Conservation (phyloP, 2,888 invertebrate species). For the Cotesia congregata region DNA sequence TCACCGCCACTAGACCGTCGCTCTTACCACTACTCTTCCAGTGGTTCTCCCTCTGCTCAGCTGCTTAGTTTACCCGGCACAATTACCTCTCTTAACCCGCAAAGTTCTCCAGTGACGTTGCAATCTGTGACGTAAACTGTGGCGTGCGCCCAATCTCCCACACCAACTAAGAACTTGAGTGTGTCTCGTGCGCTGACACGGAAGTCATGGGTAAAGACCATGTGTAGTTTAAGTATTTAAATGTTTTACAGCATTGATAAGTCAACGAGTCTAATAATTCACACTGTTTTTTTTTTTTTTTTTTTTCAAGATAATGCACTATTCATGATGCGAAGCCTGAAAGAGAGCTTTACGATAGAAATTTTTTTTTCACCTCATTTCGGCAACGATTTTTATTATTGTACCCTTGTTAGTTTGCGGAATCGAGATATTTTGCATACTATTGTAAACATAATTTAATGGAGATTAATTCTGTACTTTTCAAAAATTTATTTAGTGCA, state of each 20-base stretch:
- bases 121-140: slow-evolving; percentile 62
- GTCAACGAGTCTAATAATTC: not conserved
- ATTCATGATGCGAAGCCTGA: too few relatives aligned
- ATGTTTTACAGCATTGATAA: slow-evolving; percentile 4
- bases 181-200: slow-evolving; percentile 33
- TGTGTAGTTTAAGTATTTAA: not conserved
- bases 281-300: not conserved
- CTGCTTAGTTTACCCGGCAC: slow-evolving; percentile 23
- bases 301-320: not conserved
- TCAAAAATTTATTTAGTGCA: too few relatives aligned
- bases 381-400: too few relatives aligned
- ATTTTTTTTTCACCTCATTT: too few relatives aligned
- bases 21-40: slow-evolving; percentile 55
- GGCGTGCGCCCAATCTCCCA: slow-evolving; percentile 56
- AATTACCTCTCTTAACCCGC: slow-evolving; percentile 47
- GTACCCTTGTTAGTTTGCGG: too few relatives aligned
- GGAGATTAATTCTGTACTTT: too few relatives aligned
- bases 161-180: slow-evolving; percentile 44
- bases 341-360: too few relatives aligned
- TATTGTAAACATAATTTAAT: too few relatives aligned
- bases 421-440: too few relatives aligned
- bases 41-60: slow-evolving; percentile 36
- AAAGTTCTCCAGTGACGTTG: slow-evolving; percentile 61
- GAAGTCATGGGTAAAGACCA: slow-evolving; percentile 2
- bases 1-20: slow-evolving; percentile 68